Evolutionary conservation across 2,797 vertebrate species (phyloP).

Genomic region (Phaenicophaeus curvirostris): DNA sequence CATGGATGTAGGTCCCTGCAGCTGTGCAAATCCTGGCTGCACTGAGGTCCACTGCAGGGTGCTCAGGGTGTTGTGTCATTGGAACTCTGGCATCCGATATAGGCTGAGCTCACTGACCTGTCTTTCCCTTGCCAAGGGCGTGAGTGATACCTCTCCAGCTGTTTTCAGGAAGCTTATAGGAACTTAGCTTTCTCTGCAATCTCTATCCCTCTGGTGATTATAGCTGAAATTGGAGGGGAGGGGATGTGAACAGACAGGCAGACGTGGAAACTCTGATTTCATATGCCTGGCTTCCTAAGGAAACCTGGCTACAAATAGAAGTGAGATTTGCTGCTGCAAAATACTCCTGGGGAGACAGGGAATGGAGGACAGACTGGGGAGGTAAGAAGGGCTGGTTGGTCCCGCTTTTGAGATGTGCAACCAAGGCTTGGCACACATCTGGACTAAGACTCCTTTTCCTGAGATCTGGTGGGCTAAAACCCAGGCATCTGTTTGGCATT

Average conservation of each 20-base stretch:
- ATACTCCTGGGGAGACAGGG: background rate
- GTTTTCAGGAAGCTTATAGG: background rate
- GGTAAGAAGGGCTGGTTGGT: background rate
- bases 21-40: background rate
- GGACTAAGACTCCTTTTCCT: background rate
- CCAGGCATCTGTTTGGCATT: background rate
- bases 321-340: conserved; percentile 15
- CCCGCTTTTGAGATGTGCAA: background rate
- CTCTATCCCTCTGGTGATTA: background rate
- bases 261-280: conserved; percentile 49
- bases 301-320: conserved; percentile 37
- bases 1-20: rapidly evolving
- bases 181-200: background rate
- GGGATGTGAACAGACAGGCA: background rate
- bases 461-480: background rate
- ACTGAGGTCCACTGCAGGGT: background rate
- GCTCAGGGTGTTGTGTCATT: background rate
- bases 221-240: background rate
- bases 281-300: conserved; percentile 36
- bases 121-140: background rate
- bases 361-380: background rate
- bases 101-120: background rate
- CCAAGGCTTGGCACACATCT: background rate
- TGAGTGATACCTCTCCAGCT: background rate
- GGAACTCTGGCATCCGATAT: background rate